Conservation (phyloP, 1,140 invertebrate genomes). For the Plutomurus gul region DNA sequence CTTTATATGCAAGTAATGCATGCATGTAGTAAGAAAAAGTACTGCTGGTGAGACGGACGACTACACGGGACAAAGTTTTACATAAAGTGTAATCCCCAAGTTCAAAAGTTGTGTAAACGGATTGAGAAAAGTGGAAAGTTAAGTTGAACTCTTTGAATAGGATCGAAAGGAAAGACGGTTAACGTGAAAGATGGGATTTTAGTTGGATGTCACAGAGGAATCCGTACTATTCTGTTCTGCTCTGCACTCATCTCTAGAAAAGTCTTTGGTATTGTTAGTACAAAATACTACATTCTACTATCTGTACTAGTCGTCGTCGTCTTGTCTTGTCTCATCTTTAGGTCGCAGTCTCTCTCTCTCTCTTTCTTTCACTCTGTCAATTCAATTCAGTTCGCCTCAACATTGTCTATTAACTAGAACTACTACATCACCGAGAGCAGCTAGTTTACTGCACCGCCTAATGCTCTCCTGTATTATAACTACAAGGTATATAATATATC, state of each 20-base stretch:
- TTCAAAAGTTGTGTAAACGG: constrained; percentile 43
- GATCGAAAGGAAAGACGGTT: constrained; percentile 43
- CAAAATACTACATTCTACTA: neutral
- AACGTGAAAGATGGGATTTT: constrained; percentile 46
- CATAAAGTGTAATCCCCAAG: constrained; percentile 35
- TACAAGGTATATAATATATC: too few species aligned
- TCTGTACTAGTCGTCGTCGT: neutral
- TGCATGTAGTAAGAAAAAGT: neutral
- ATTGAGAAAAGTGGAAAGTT: constrained; percentile 38
- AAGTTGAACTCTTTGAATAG: constrained; percentile 39
- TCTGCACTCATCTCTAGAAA: neutral
- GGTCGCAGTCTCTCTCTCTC: neutral
- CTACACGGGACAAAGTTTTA: constrained; percentile 8
- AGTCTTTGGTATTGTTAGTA: constrained; percentile 21
- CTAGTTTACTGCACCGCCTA: too few species aligned
- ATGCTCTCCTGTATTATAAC: too few species aligned
- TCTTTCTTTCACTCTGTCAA: too few species aligned
- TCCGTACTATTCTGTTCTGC: neutral
- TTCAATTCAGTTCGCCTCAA: too few species aligned
- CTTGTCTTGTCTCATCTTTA: neutral
- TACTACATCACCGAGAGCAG: too few species aligned
- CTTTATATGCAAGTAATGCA: too few species aligned
- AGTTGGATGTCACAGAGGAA: neutral
- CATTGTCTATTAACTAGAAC: too few species aligned
- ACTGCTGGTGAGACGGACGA: neutral